Evolutionary conservation across 2,113 vertebrate species (phyloP), one percentile per base, ranked within the genome.

Genomic region (Charadrius vociferus): DNA sequence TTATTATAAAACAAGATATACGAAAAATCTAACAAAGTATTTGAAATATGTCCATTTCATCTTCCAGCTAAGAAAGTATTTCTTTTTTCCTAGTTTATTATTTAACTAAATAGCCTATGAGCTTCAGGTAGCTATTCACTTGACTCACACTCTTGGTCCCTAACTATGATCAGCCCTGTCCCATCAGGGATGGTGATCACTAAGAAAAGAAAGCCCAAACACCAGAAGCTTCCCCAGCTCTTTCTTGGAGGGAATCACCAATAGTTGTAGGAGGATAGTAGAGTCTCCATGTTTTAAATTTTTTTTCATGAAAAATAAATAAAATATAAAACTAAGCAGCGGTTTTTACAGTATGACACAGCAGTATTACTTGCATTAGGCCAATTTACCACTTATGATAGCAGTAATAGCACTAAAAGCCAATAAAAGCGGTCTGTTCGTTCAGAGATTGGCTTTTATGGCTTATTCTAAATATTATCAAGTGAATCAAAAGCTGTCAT

Each of bases 401-500:
- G 95, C 97, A 96, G 97, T 98, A 98, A 98, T 98, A 98, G 98
- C 98, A 97, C 98, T 98, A 98, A 98, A 98, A 98, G 98, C 98
- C 98, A 98, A 98, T 98, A 98, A 98, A 98, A 98, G 97, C 52
- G 59, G 96, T 98, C 97, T 98, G 95, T 97, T 97, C 93, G 6
- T 97, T 98, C 98, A 97, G 96, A 98, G 97, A 98, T 98, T 86
- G 90, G 98, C 97, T 98, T 98, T 98, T 97, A 98, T 94, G 96
- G 97, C 96, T 98, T 98, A 98, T 98, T 98, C 97, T 98, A 98
- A 98, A 98, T 98, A 98, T 98, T 98, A 98, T 98, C 97, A 98
- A 98, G 97, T 97, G 97, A 98, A 98, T 98, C 97, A 98, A 98
- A 97, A 98, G 97, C 97, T 97, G 50, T 98, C 98, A 98, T 98